Evolutionary conservation across 2,113 vertebrate genomes (phyloP).

Genomic region (Brienomyrus brachyistius): DNA sequence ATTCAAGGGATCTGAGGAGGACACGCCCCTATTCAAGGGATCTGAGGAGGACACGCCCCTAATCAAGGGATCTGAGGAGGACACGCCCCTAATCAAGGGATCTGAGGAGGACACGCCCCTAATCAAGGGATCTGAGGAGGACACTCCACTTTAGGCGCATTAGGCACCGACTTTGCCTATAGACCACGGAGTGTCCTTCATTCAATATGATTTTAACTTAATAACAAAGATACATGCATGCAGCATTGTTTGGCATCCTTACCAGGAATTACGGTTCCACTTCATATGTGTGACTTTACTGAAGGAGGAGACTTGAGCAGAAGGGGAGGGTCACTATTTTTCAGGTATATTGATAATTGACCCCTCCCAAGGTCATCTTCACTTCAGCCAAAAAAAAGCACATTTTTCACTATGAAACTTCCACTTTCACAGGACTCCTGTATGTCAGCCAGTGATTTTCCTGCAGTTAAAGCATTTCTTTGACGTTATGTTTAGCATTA

Average conservation of each 20-base stretch:
- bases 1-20: constrained; percentile 65
- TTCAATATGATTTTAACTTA: constrained; percentile 99
- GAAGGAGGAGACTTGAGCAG: constrained; percentile 70
- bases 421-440: neutral
- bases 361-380: constrained; percentile 20
- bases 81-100: constrained; percentile 67
- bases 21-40: constrained; percentile 97
- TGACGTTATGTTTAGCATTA: neutral
- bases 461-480: neutral
- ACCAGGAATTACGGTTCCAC: constrained; percentile 60
- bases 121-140: constrained; percentile 90
- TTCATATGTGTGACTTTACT: constrained; percentile 93
- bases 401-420: neutral
- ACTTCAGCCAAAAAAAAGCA: neutral
- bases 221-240: constrained; percentile 98
- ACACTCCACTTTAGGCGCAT: constrained; percentile 97
- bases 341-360: constrained; percentile 60
- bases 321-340: constrained; percentile 33
- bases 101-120: constrained; percentile 65
- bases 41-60: constrained; percentile 82
- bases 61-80: constrained; percentile 72
- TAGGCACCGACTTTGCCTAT: constrained; percentile 99
- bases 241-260: constrained; percentile 99
- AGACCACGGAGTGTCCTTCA: constrained; percentile 94
- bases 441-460: neutral